Conservation (phyloP, 2,797 vertebrate genomes). For the Hafferia zeledoni region DNA sequence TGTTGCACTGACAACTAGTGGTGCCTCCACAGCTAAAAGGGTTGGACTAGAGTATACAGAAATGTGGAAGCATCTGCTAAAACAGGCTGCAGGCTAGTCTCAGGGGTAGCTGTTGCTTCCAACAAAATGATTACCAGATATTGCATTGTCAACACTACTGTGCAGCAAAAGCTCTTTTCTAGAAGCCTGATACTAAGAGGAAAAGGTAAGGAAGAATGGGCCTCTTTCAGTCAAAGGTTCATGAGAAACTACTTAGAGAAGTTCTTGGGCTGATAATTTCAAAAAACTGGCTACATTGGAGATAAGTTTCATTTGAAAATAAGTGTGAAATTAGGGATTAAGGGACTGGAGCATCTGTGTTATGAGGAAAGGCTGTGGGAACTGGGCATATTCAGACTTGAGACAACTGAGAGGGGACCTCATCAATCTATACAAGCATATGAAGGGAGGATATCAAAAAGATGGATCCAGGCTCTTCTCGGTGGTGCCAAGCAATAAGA, state of each 20-base stretch:
- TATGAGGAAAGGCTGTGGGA: accelerated
- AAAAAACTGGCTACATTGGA: not conserved
- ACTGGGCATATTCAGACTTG: not conserved
- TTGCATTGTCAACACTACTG: not conserved
- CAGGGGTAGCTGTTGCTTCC: not conserved
- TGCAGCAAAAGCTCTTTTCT: not conserved
- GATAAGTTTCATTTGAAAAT: not conserved
- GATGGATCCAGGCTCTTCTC: not conserved
- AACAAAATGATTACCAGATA: not conserved
- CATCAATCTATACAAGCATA: not conserved
- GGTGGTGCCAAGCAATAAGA: not conserved
- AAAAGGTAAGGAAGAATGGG: not conserved
- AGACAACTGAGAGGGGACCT: not conserved
- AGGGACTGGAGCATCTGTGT: not conserved
- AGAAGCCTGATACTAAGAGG: not conserved
- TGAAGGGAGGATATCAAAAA: not conserved
- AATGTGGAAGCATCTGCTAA: not conserved
- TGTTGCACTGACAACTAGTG: not conserved
- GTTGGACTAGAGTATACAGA: not conserved
- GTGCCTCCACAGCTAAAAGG: not conserved
- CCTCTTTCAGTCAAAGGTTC: not conserved
- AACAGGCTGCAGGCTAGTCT: not conserved
- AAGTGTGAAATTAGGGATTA: not conserved
- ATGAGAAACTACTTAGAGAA: not conserved
- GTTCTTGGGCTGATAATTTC: not conserved